Percentiles rank a stretch among this genome's conserved stretches.
These are phyloP conservation scores for Chaetorhynchus papuensis DNA, from an alignment of 2,113 vertebrate species.

Conservation along the genomic window DNA sequence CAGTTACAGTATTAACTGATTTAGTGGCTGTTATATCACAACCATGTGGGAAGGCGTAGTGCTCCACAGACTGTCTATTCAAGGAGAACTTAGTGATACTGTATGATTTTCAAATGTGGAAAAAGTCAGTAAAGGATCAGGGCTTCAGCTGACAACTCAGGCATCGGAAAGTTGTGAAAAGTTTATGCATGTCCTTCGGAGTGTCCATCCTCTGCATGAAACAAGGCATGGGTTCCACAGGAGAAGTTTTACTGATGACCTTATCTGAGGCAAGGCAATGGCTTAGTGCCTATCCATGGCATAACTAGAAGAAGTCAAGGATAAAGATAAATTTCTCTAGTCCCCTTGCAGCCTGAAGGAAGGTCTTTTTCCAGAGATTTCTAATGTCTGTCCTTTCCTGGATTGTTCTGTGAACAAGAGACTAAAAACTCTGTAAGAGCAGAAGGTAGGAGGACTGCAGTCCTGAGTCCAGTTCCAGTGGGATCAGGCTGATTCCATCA, in stretches of 20 bases:
- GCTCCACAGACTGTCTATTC: neutral
- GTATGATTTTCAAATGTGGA: neutral
- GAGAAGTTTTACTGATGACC: neutral
- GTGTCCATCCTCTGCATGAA: neutral
- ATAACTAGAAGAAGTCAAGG: neutral
- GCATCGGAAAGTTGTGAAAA: neutral
- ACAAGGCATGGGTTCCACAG: neutral
- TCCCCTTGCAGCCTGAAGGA: neutral
- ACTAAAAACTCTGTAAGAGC: neutral
- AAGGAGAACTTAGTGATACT: neutral
- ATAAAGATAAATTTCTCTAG: neutral
- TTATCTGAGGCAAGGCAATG: neutral
- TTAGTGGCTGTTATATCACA: neutral
- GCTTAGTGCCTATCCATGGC: neutral
- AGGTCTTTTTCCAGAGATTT: neutral
- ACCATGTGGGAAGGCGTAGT: neutral
- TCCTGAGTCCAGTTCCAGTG: neutral
- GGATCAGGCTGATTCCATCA: neutral
- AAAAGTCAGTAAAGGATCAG: neutral
- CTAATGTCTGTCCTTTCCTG: neutral
- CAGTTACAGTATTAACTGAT: neutral
- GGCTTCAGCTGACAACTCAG: neutral
- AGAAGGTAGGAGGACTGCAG: neutral
- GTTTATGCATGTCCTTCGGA: neutral
- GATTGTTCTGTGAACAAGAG: neutral